Evolutionary conservation across 2,888 invertebrate species (phyloP).

Genomic region (Brachypterus glaber): DNA sequence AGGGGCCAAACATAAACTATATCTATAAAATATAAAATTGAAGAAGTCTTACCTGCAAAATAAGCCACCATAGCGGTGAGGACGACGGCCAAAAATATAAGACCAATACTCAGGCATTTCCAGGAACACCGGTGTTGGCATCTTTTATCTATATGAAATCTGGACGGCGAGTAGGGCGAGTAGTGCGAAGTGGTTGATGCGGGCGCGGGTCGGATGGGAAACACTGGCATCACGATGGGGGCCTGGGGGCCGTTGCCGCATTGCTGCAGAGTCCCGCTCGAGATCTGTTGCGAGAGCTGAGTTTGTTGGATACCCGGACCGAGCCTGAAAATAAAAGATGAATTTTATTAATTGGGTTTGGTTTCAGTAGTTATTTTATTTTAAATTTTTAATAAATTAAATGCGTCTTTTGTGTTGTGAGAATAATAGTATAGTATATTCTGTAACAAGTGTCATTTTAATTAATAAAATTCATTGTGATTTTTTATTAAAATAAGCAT

Average conservation of each 20-base stretch:
- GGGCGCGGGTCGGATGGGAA: slow-evolving; percentile 59
- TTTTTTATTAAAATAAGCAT: too few species aligned
- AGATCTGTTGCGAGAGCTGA: slow-evolving; percentile 48
- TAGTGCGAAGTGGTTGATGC: slow-evolving; percentile 65
- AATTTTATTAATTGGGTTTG: too few species aligned
- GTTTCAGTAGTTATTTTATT: too few species aligned
- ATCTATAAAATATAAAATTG: too few species aligned
- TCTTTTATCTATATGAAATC: slow-evolving; percentile 90
- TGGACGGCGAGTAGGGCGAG: slow-evolving; percentile 83
- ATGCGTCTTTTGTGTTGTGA: too few species aligned
- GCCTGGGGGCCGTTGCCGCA: slow-evolving; percentile 56
- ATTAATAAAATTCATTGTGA: too few species aligned
- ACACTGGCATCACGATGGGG: slow-evolving; percentile 80
- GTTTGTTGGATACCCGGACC: slow-evolving; percentile 44
- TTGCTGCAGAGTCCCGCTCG: slow-evolving; percentile 51
- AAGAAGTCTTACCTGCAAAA: slow-evolving; percentile 76
- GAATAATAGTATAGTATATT: too few species aligned
- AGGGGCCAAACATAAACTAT: too few species aligned
- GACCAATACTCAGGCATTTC: slow-evolving; percentile 91
- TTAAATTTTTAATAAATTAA: too few species aligned
- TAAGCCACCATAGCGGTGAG: slow-evolving; percentile 90
- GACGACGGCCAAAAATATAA: slow-evolving; percentile 83
- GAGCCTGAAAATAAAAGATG: slow-evolving; percentile 44
- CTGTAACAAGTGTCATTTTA: too few species aligned
- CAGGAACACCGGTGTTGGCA: slow-evolving; percentile 92